Base-by-base conservation (phyloP, 2,888 invertebrate species). In the Peribatodes rhomboidaria region DNA sequence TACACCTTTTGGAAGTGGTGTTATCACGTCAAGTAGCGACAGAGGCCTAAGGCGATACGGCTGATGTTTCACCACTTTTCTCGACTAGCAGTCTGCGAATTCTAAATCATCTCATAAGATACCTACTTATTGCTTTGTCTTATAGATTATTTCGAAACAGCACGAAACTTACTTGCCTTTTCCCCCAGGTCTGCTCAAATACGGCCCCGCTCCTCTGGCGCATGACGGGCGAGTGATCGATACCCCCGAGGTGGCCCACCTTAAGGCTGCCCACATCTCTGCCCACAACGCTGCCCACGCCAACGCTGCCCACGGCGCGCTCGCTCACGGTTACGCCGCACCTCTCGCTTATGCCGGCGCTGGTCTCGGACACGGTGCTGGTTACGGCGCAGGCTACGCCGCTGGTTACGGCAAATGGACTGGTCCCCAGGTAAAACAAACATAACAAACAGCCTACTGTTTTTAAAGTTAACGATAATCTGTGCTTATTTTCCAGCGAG, bases 231-330 rank as follows among this genome's bases (percentile, higher is more conserved):
- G 92, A 70, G 93, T 93, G 61, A 73, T 93, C 2, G 94, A 93
- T 86, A 94, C 94, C 27, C 92, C 94, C 67, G 94, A 94, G 86
- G 94, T 94, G 0, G 94, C 95, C 18, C 94, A 94, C 76, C 94
- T 94, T 65, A 95, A 94, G 84, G 91, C 94, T 35, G 94, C 94
- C 41, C 94, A 94, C 82, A 81, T 90, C 73, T 89, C 92, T 58
- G 94, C 94, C 33, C 93, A 90, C 83, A 84, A 87, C 42, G 85
- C 85, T 42, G 92, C 90, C 0, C 85, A 89, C 79, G 86, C 81
- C 31, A 79, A 67, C 62, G 88, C 86, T 11, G 79, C 81, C 14
- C 84, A 84, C 68, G 80, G 75, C 55, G 76, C n/a, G 77, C 70
- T 41, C 79, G 79, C 61, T 80, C 79, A 35, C 27, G 81, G 72